Evolutionary conservation across 1,140 invertebrate species (phyloP).

Genomic region (Nilaparvata lugens): DNA sequence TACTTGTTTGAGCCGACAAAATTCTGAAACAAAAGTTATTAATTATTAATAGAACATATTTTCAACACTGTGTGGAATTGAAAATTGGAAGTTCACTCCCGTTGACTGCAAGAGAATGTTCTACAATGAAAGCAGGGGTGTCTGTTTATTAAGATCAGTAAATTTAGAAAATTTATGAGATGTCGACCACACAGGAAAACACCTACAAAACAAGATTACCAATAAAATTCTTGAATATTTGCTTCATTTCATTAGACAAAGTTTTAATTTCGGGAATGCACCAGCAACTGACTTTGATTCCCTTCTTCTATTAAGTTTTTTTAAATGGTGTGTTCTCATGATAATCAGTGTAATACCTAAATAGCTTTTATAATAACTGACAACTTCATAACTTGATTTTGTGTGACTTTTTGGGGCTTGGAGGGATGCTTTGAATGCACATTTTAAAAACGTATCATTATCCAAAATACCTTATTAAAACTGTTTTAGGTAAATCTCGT

Average conservation of each 20-base stretch:
- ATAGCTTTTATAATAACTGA: not conserved
- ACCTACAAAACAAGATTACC: too few relatives aligned
- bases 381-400: not conserved
- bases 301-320: not conserved
- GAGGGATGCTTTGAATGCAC: not conserved
- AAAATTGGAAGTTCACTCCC: not conserved
- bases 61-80: constrained; percentile 8
- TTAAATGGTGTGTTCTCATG: not conserved
- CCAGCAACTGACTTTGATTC: not conserved
- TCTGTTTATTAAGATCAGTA: not conserved
- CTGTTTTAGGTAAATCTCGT: too few relatives aligned
- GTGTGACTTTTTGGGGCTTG: not conserved
- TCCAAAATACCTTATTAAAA: not conserved
- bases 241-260: too few relatives aligned
- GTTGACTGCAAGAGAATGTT: not conserved
- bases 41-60: not conserved
- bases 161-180: not conserved
- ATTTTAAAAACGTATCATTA: not conserved
- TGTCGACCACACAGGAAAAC: not conserved
- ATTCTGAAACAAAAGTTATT: constrained; percentile 15
- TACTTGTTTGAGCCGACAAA: constrained; percentile 17
- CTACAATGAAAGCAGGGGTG: not conserved
- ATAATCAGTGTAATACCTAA: not conserved
- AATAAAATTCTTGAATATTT: too few relatives aligned
- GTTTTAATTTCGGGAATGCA: not conserved